Evolutionary conservation across 2,113 vertebrate genomes (phyloP).

Genomic region (Passer montanus): DNA sequence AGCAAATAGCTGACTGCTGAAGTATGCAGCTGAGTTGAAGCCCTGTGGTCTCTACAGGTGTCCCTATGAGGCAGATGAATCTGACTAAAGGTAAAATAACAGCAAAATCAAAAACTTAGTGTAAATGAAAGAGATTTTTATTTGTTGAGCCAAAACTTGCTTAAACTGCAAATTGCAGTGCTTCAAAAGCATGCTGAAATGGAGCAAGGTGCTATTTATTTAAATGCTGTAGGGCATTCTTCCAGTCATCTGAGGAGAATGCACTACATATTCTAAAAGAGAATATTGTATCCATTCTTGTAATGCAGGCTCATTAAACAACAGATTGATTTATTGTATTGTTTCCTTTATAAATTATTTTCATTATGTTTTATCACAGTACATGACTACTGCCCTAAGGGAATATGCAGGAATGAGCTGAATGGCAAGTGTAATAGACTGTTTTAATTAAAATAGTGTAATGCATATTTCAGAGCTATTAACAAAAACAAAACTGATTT

Average conservation of each 20-base stretch:
- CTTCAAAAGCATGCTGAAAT: conserved; percentile 14
- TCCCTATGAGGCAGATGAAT: not conserved
- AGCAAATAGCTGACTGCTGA: not conserved
- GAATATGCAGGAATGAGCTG: conserved; percentile 67
- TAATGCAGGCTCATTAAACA: conserved; percentile 68
- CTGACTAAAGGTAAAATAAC: not conserved
- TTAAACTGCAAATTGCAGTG: not conserved
- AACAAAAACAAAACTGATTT: conserved; percentile 77
- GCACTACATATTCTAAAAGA: not conserved
- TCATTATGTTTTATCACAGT: conserved; percentile 76
- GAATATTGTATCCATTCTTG: conserved; percentile 37
- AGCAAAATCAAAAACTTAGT: not conserved
- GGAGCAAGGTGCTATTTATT: conserved; percentile 11
- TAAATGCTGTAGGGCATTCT: conserved; percentile 28
- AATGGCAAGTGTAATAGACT: conserved; percentile 70
- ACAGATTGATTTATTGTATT: conserved; percentile 74
- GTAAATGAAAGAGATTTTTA: not conserved
- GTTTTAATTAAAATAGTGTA: conserved; percentile 79
- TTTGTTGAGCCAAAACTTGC: conserved; percentile 10
- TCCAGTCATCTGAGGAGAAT: conserved; percentile 42
- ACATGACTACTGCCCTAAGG: conserved; percentile 69
- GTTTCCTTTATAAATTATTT: conserved; percentile 75
- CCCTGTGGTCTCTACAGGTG: not conserved
- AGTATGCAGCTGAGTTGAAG: not conserved
- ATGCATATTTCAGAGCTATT: conserved; percentile 74